Percentiles rank a stretch among this genome's conserved stretches.
phyloP scores from a whole-genome alignment of 2,113 vertebrate genomes.

The Thamnaconus septentrionalis region DNA sequence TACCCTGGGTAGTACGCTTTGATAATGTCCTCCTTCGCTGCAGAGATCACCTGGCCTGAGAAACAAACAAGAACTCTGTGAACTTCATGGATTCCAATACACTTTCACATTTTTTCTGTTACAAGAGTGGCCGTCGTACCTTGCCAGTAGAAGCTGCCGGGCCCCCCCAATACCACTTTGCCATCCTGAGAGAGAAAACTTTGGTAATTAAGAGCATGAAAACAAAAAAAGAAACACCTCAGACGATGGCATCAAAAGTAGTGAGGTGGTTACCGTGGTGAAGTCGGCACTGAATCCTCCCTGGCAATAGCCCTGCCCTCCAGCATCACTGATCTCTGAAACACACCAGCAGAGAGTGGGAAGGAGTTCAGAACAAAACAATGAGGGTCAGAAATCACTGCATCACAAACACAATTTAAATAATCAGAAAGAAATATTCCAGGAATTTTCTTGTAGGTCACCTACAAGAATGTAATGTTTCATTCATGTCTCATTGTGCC shows the following conservation, averaged over 20 bases:
- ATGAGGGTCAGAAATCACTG: neutral
- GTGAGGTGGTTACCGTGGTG: constrained; percentile 78
- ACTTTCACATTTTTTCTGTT: neutral
- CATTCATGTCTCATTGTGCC: too few relatives aligned
- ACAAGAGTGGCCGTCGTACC: constrained; percentile 64
- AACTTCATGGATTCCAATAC: neutral
- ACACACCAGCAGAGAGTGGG: constrained; percentile 2
- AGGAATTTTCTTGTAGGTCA: too few relatives aligned
- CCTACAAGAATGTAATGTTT: too few relatives aligned
- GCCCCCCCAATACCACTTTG: constrained; percentile 86
- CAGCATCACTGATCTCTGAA: constrained; percentile 73
- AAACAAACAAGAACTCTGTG: neutral
- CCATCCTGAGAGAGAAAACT: constrained; percentile 77
- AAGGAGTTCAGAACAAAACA: neutral
- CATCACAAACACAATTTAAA: neutral
- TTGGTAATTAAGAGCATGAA: constrained; percentile 11
- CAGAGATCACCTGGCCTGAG: constrained; percentile 87
- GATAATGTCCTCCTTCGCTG: constrained; percentile 83
- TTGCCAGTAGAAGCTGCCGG: constrained; percentile 92
- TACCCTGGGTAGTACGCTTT: constrained; percentile 81
- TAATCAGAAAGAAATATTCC: too few relatives aligned
- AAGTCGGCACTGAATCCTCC: constrained; percentile 91
- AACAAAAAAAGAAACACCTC: neutral
- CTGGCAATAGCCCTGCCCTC: constrained; percentile 88
- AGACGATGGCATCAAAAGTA: neutral